Evolutionary conservation across 2,113 vertebrate genomes (phyloP).

Genomic region (Bufo gargarizans): DNA sequence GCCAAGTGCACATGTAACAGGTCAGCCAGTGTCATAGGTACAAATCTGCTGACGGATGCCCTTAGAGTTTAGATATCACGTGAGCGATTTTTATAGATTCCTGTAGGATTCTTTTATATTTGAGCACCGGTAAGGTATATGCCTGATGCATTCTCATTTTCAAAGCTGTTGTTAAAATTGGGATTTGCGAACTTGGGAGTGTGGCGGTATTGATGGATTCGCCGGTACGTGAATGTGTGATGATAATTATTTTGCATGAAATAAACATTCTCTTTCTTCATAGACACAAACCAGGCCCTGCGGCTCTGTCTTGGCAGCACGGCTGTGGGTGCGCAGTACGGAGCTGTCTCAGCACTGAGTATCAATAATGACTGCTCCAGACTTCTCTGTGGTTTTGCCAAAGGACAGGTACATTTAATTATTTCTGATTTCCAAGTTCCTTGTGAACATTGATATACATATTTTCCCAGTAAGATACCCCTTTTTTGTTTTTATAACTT

Average conservation of each 20-base stretch:
- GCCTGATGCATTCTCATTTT: no score
- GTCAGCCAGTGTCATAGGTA: no score
- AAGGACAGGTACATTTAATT: constrained; percentile 86
- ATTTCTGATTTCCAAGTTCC: not conserved
- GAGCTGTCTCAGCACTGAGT: constrained; percentile 93
- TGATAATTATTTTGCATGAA: not conserved
- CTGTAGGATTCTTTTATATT: no score
- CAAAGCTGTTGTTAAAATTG: no score
- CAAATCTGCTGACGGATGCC: no score
- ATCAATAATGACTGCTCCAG: constrained; percentile 94
- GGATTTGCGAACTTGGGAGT: not conserved
- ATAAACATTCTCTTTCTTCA: constrained; percentile 31
- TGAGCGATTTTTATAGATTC: no score
- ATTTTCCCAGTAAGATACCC: not conserved
- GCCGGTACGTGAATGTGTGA: not conserved
- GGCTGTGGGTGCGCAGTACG: constrained; percentile 90
- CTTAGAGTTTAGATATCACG: no score
- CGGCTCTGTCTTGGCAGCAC: constrained; percentile 92
- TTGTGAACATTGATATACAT: not conserved
- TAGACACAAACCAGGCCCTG: constrained; percentile 95
- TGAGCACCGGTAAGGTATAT: no score
- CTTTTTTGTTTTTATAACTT: no score
- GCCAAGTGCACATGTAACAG: no score
- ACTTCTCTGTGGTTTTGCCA: constrained; percentile 96
- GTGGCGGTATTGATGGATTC: not conserved